Percentiles rank a stretch among this genome's conserved stretches.
Conservation (phyloP, 1,140 invertebrate genomes). For the Pseudomyrmex cubaensis region DNA sequence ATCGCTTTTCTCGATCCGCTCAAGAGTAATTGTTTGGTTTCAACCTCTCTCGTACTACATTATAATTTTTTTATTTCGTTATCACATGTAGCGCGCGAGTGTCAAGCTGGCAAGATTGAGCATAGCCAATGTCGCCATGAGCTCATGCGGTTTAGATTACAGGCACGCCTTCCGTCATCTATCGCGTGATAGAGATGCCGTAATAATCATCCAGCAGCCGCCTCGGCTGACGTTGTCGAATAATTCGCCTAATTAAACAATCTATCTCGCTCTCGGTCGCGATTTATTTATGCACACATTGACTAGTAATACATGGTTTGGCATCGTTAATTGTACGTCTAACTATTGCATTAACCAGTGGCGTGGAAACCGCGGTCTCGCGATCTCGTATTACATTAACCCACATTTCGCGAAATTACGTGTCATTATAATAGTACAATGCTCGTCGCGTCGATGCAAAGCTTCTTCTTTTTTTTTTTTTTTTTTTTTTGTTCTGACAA, state of each 20-base stretch:
- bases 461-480: not conserved
- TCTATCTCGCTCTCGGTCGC: constrained; percentile 20
- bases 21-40: constrained; percentile 18
- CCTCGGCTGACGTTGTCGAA: not conserved
- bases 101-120: constrained; percentile 38
- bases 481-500: too few species aligned
- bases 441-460: not conserved
- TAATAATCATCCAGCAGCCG: constrained; percentile 25
- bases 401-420: not conserved
- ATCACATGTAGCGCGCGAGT: not conserved
- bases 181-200: constrained; percentile 26
- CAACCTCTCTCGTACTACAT: not conserved
- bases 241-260: constrained; percentile 64
- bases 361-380: constrained; percentile 32
- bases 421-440: not conserved
- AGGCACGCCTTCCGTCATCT: constrained; percentile 35
- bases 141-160: constrained; percentile 46
- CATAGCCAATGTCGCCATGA: constrained; percentile 35
- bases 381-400: not conserved
- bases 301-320: constrained; percentile 72
- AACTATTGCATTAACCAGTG: constrained; percentile 50
- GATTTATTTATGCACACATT: constrained; percentile 60
- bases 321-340: constrained; percentile 68
- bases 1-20: not conserved
- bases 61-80: not conserved